Base-by-base conservation (phyloP, 53 echinoderm and acorn worm species). In the Crossaster papposus region DNA sequence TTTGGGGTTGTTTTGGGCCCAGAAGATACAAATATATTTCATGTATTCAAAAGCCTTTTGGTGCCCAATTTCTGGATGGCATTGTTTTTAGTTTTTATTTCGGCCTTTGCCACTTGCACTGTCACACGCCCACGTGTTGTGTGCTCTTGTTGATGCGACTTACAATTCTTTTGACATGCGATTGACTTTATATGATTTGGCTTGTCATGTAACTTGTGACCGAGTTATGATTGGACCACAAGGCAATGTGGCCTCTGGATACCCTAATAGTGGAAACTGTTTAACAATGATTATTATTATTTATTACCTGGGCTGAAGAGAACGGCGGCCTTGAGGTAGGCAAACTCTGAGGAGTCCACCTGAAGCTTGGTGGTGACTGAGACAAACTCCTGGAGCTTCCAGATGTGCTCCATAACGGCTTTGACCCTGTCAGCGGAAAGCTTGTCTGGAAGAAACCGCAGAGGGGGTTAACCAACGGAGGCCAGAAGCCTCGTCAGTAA, bases 311-410 rank as follows among this genome's bases (percentile, higher is more conserved):
- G 94, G 70, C 99, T 99, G 79, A 99, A 99, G 34, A 99, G 95
- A 32, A 96, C 95, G 36, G 96, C 93, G 13, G 99, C 93, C 91
- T 99, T 99, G 80, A 99, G 91, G 89, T 99, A 99, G 51, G 99
- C 99, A 92, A 96, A 99, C 79, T 99, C 99, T 11, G 89, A 82
- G 10, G 91, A 82, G 58, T 99, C 99, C 26, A 99, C 92, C 38
- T 91, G 91, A 64, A 99, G 83, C 83, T 93, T 94, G 73, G 96
- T 83, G 30, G 94, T 94, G 2, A 96, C 93, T 3, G 96, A 94
- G 7, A 99, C 99, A 95, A 99, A 99, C 83, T 99, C 99, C 70
- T 99, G 99, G 22, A 99, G 93, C 89, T 99, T 99, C 99, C 99
- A 99, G 76, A 99, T 99, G 90, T 99, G 99, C 58, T 99, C 99